Evolutionary conservation across 2,888 invertebrate species (phyloP).

Genomic region (Rambutsinella grinnellia): DNA sequence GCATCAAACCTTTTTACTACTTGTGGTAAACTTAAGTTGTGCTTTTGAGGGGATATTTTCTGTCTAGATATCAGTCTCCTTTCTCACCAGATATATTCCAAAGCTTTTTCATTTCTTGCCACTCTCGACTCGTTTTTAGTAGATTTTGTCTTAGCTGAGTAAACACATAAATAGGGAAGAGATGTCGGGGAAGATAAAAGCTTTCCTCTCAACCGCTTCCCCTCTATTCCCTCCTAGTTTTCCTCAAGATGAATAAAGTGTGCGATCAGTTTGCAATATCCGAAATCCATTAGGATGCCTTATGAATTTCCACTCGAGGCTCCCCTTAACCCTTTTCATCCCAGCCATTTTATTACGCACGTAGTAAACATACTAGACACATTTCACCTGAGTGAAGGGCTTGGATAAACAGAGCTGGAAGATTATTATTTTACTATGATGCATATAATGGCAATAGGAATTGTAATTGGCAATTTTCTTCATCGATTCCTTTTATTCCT

Average conservation of each 20-base stretch:
- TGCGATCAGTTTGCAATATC: constrained; percentile 66
- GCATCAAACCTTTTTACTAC: constrained; percentile 11
- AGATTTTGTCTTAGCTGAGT: constrained; percentile 57
- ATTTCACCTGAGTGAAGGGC: too few species aligned
- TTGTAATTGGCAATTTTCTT: not conserved
- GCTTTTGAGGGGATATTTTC: constrained; percentile 20
- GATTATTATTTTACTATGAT: too few species aligned
- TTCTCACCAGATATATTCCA: constrained; percentile 12
- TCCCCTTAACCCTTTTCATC: constrained; percentile 26
- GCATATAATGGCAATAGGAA: not conserved
- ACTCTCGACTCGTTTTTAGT: not conserved
- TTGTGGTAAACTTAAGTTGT: constrained; percentile 28
- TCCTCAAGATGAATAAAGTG: constrained; percentile 23
- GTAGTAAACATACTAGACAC: too few species aligned
- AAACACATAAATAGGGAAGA: constrained; percentile 64
- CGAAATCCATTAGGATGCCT: constrained; percentile 64
- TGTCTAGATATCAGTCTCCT: too few species aligned
- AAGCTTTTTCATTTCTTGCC: constrained; percentile 9
- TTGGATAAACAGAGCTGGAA: too few species aligned
- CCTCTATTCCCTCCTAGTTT: constrained; percentile 19
- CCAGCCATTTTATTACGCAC: not conserved
- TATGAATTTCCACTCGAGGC: constrained; percentile 64
- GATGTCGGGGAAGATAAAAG: constrained; percentile 60
- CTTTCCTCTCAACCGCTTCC: constrained; percentile 48
- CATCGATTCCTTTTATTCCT: not conserved